Evolutionary conservation across 2,113 vertebrate species (phyloP), one percentile per base, ranked within the genome.

Genomic region (Calidris pygmaea): DNA sequence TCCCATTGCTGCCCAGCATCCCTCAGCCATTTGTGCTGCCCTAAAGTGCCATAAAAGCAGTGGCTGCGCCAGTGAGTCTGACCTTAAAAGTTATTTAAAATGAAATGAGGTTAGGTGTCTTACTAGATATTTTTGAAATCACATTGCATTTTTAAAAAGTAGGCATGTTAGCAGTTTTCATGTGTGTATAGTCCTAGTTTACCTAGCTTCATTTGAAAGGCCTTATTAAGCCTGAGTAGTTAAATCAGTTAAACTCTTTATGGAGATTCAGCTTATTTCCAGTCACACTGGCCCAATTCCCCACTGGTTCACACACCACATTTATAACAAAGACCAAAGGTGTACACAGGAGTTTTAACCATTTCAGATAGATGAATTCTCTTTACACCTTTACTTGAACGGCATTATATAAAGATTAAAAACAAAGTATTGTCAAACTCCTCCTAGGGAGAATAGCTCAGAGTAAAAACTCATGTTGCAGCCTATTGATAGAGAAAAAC

Each of bases 21-120:
- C 24, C 21, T 72, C 59, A 72, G 65, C 9, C 72, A 32, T 56
- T 37, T 37, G 23, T 67, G 26, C 70, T 56, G 30, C 37, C 19
- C 14, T 68, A 6, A 60, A 37, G 17, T 37, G 14, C 22, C 37
- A 67, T 15, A 62, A 35, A 52, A 75, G n/a, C 43, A 66, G 37
- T 1, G 3, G 4, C 58, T 52, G 34, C 3, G 1, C 32, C 4
- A 1, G 32, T 58, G 50, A 48, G 19, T 66, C 37, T 72, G 52
- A 14, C 17, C 52, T 63, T 77, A 47, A 59, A 71, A 77, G 26
- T 11, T 45, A 39, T 16, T 53, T 35, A 11, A 13, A 53, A 60
- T 50, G 39, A 47, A 66, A 59, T 45, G 59, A 83, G 37, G 11
- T 30, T 37, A 59, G 10, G 15, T 62, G 9, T 30, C 34, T 75